Evolutionary conservation across 2,888 invertebrate species (phyloP).

Genomic region (Stenolophus ochropezus): DNA sequence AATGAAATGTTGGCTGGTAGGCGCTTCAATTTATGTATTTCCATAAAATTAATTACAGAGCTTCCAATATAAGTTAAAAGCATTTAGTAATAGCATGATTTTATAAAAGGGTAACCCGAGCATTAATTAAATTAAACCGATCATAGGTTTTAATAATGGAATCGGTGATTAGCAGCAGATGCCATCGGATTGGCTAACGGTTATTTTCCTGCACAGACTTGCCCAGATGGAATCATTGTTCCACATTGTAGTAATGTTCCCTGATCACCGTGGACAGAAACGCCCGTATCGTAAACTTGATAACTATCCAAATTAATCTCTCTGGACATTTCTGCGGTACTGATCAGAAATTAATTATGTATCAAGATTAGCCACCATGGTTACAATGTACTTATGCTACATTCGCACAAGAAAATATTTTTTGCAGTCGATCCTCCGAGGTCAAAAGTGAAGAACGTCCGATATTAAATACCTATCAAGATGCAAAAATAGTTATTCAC

Average conservation of each 20-base stretch:
- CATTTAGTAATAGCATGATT: conserved; percentile 40
- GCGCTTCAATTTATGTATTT: conserved; percentile 26
- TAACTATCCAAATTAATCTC: conserved; percentile 31
- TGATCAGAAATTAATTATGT: conserved; percentile 22
- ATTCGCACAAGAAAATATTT: too few relatives aligned
- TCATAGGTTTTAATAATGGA: conserved; percentile 54
- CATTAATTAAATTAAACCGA: conserved; percentile 49
- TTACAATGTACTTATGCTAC: not conserved
- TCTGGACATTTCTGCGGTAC: conserved; percentile 2
- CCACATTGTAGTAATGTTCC: conserved; percentile 30
- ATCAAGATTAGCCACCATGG: not conserved
- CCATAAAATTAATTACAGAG: conserved; percentile 36
- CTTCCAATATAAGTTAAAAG: conserved; percentile 34
- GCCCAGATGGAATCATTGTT: conserved; percentile 50
- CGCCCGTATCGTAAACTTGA: conserved; percentile 18
- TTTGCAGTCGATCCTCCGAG: too few relatives aligned
- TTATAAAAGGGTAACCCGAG: conserved; percentile 38
- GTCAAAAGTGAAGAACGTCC: too few relatives aligned
- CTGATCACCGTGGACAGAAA: conserved; percentile 20
- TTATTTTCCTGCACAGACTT: conserved; percentile 30
- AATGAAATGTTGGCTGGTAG: conserved; percentile 2
- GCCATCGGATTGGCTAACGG: conserved; percentile 40
- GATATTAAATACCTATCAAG: too few relatives aligned
- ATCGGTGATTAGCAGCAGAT: conserved; percentile 52
- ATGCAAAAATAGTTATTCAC: too few relatives aligned